These are phyloP conservation scores for Phataginus tricuspis DNA, from an alignment of 2,797 vertebrate species.

Conservation along the genomic window DNA sequence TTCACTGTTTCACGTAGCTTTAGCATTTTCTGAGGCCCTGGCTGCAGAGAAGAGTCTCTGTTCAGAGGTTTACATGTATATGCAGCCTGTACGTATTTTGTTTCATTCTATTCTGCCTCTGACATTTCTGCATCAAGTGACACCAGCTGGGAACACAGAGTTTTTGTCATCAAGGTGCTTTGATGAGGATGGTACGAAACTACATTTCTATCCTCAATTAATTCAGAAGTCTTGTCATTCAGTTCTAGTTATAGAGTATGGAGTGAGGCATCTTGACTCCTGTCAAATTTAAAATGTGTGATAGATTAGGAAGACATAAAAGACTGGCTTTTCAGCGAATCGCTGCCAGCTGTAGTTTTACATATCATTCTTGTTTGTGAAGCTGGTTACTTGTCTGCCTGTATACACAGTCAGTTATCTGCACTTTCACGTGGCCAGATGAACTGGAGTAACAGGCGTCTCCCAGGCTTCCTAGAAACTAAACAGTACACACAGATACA, in stretches of 20 bases:
- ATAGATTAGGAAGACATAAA: slow-evolving; percentile 30
- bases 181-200: background rate
- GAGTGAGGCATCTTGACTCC: background rate
- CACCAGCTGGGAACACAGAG: background rate
- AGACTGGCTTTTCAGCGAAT: background rate
- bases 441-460: background rate
- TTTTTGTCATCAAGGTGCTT: slow-evolving; percentile 21
- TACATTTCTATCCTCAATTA: background rate
- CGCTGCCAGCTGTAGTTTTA: background rate
- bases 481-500: background rate
- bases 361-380: background rate
- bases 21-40: background rate
- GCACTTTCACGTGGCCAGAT: background rate
- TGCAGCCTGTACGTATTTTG: background rate
- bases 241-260: background rate
- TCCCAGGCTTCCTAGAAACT: background rate
- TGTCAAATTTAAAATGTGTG: slow-evolving; percentile 13
- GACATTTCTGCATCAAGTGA: background rate
- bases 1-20: background rate
- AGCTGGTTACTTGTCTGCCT: background rate
- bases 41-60: background rate
- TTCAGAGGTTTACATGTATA: background rate
- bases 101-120: background rate
- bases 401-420: background rate
- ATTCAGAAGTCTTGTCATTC: background rate